phyloP scores from a whole-genome alignment of 1,140 invertebrate species.

The Planococcus citri region DNA sequence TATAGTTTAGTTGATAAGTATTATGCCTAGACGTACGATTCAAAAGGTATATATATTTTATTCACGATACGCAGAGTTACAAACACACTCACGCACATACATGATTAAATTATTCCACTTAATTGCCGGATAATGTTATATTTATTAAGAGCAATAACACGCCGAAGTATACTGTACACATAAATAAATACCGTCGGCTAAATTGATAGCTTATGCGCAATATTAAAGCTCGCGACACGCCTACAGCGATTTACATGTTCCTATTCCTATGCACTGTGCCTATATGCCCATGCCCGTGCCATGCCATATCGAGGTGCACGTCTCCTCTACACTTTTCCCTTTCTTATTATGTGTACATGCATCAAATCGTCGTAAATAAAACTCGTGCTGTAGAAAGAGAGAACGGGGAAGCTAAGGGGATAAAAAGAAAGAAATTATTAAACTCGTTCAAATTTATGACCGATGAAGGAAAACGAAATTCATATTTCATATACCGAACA shows the following conservation, averaged over 20 bases:
- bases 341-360: too few relatives aligned
- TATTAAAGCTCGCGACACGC: conserved; percentile 5
- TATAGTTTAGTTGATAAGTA: too few relatives aligned
- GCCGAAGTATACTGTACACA: neutral
- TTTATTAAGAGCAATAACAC: conserved; percentile 4
- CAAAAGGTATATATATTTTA: neutral
- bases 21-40: too few relatives aligned
- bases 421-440: conserved; percentile 4
- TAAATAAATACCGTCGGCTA: neutral
- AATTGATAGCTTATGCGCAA: neutral
- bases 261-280: too few relatives aligned
- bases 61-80: neutral
- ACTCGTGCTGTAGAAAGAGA: neutral
- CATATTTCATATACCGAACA: neutral
- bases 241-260: neutral
- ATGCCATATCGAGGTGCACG: too few relatives aligned
- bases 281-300: too few relatives aligned
- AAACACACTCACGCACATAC: too few relatives aligned
- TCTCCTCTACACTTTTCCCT: too few relatives aligned
- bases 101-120: neutral
- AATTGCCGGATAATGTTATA: conserved; percentile 7
- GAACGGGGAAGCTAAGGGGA: neutral
- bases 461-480: conserved; percentile 3
- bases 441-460: conserved; percentile 3
- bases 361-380: neutral